A percentile compares a stretch with the other conserved stretches of the same genome.
Conservation (phyloP, 2,797 vertebrate species). For the Anisognathus igniventris region DNA sequence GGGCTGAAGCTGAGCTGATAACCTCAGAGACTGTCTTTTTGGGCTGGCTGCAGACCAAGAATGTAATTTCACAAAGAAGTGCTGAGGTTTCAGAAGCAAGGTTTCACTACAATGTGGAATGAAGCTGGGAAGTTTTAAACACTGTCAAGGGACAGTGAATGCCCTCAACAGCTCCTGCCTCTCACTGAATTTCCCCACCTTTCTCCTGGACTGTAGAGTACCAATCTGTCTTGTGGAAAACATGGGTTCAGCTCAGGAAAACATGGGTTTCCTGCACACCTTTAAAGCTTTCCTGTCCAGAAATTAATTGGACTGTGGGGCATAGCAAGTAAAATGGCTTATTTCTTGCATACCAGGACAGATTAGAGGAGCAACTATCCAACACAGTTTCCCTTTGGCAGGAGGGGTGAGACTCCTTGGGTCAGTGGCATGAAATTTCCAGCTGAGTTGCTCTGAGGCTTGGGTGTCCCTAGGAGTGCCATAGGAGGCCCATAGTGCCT, state of each 20-base stretch:
- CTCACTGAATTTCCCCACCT: background rate
- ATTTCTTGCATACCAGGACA: background rate
- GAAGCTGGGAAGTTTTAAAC: background rate
- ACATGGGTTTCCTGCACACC: background rate
- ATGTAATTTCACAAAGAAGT: conserved; percentile 32
- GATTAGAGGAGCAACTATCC: background rate
- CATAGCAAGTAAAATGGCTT: background rate
- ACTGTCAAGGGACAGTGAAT: background rate
- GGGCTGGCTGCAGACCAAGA: conserved; percentile 28
- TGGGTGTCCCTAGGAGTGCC: background rate
- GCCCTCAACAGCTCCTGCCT: background rate
- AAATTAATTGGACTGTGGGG: background rate
- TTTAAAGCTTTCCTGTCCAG: background rate
- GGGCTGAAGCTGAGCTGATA: conserved; percentile 43
- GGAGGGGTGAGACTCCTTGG: background rate
- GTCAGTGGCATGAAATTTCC: background rate
- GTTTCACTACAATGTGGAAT: background rate
- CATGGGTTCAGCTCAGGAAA: background rate
- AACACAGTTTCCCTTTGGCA: background rate
- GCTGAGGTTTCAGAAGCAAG: conserved; percentile 54
- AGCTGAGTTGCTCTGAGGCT: background rate
- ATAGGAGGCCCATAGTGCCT: background rate
- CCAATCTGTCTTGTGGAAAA: background rate
- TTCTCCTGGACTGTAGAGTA: background rate
- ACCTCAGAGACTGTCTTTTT: conserved; percentile 18